Conservation (phyloP, 2,797 vertebrate genomes). For the Notoglanidium macrostoma region DNA sequence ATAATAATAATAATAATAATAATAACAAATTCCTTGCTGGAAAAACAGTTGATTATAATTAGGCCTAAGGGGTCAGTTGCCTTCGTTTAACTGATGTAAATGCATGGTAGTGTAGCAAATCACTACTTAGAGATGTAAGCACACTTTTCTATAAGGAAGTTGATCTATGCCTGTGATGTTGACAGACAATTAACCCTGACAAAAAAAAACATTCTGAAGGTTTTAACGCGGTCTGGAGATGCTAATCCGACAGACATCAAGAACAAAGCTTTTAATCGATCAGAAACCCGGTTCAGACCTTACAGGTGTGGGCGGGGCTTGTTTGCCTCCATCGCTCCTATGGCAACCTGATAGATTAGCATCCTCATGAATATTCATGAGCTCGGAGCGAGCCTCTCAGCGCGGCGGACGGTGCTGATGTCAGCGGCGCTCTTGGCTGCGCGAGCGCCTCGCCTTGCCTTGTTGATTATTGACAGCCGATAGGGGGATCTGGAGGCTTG, state of each 20-base stretch:
- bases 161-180: conserved; percentile 1
- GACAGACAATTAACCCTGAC: conserved; percentile 15
- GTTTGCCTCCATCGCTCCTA: conserved; percentile 87
- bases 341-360: conserved; percentile 91
- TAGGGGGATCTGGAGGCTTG: conserved; percentile 62
- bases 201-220: not conserved
- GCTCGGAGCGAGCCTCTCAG: conserved; percentile 78
- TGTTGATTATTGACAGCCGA: conserved; percentile 69
- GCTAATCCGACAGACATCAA: conserved; percentile 23
- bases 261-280: conserved; percentile 42
- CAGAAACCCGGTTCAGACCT: not conserved
- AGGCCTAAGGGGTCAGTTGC: not conserved
- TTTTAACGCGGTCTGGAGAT: conserved; percentile 9
- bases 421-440: conserved; percentile 70
- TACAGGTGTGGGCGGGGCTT: conserved; percentile 80
- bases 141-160: not conserved
- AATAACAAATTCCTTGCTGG: not conserved
- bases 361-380: conserved; percentile 93
- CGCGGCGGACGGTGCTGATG: conserved; percentile 84
- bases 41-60: not conserved
- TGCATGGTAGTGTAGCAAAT: not conserved
- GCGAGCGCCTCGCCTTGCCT: conserved; percentile 68
- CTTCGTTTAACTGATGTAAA: not conserved
- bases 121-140: conserved; percentile 3
- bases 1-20: not conserved